These are phyloP conservation scores for Galerucella pusilla DNA, from an alignment of 2,888 invertebrate genomes.

Conservation along the genomic window DNA sequence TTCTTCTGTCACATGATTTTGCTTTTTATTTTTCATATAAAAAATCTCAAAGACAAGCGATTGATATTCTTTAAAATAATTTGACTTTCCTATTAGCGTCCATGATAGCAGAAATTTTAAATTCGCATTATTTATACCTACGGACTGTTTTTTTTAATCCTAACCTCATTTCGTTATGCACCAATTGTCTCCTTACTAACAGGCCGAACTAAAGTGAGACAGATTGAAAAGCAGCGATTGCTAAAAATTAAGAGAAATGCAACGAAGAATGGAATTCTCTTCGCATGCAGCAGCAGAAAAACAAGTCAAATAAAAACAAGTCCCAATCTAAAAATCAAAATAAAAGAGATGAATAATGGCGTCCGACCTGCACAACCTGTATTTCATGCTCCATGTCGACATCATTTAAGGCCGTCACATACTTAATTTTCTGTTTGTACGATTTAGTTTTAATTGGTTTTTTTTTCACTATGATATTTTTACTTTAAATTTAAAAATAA, in stretches of 20 bases:
- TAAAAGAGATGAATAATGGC: slow-evolving; percentile 67
- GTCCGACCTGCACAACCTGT: slow-evolving; percentile 65
- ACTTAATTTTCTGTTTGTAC: slow-evolving; percentile 59
- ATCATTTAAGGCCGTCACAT: slow-evolving; percentile 65
- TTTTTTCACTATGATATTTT: slow-evolving; percentile 31
- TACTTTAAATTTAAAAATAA: neutral
- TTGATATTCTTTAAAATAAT: no score
- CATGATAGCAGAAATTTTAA: neutral
- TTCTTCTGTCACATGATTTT: no score
- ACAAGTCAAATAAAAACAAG: slow-evolving; percentile 52
- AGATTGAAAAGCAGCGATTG: slow-evolving; percentile 54
- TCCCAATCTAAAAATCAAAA: slow-evolving; percentile 63
- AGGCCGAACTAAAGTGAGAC: slow-evolving; percentile 50
- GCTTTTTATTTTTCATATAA: no score
- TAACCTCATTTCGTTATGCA: slow-evolving; percentile 51
- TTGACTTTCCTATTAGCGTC: no score
- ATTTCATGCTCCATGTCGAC: slow-evolving; percentile 65
- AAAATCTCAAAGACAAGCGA: no score
- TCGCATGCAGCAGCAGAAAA: slow-evolving; percentile 59
- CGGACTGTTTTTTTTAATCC: slow-evolving; percentile 47
- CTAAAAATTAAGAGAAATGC: slow-evolving; percentile 63
- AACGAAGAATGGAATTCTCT: slow-evolving; percentile 63
- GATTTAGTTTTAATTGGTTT: slow-evolving; percentile 49
- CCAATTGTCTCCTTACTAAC: slow-evolving; percentile 44
- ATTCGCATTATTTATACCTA: slow-evolving; percentile 47